A percentile compares a stretch with the other conserved stretches of the same genome.
These are phyloP conservation scores for Limonius californicus DNA, from an alignment of 1,140 invertebrate species.

Conservation along the genomic window DNA sequence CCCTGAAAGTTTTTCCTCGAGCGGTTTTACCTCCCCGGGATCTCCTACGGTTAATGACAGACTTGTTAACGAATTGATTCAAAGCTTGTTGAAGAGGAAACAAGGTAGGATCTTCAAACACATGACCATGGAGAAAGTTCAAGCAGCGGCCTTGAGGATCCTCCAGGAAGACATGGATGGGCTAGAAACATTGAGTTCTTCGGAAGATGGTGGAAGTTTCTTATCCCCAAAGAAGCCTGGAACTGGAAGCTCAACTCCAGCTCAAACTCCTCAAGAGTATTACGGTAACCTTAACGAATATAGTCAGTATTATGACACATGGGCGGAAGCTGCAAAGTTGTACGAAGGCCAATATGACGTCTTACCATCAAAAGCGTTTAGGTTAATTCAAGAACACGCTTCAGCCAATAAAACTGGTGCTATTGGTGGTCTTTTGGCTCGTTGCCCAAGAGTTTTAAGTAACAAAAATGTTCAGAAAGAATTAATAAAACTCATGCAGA, in stretches of 20 bases:
- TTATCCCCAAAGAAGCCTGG: slow-evolving; percentile 30
- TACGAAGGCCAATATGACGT: slow-evolving; percentile 46
- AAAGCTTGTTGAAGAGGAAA: slow-evolving; percentile 53
- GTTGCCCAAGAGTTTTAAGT: slow-evolving; percentile 57
- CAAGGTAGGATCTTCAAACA: slow-evolving; percentile 52
- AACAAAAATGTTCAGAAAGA: slow-evolving; percentile 53
- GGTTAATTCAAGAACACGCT: slow-evolving; percentile 46
- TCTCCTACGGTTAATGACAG: slow-evolving; percentile 54
- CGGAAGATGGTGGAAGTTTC: slow-evolving; percentile 37
- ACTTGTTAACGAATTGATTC: slow-evolving; percentile 55
- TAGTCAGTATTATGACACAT: slow-evolving; percentile 58
- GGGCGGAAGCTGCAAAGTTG: slow-evolving; percentile 49
- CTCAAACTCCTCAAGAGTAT: slow-evolving; percentile 47
- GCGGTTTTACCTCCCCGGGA: slow-evolving; percentile 52
- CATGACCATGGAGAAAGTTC: slow-evolving; percentile 54
- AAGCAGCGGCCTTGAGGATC: slow-evolving; percentile 54
- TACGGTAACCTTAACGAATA: slow-evolving; percentile 48
- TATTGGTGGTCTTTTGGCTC: slow-evolving; percentile 39
- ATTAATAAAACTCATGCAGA: slow-evolving; percentile 40
- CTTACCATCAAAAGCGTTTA: slow-evolving; percentile 54
- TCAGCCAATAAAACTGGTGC: slow-evolving; percentile 41
- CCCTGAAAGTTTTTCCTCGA: slow-evolving; percentile 45
- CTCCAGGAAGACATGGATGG: slow-evolving; percentile 51
- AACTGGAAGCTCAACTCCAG: slow-evolving; percentile 46
- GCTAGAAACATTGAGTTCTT: slow-evolving; percentile 43